A percentile compares a stretch with the other conserved stretches of the same genome.
Conservation (phyloP, 1,140 invertebrate species). For the Colletes latitarsis region DNA sequence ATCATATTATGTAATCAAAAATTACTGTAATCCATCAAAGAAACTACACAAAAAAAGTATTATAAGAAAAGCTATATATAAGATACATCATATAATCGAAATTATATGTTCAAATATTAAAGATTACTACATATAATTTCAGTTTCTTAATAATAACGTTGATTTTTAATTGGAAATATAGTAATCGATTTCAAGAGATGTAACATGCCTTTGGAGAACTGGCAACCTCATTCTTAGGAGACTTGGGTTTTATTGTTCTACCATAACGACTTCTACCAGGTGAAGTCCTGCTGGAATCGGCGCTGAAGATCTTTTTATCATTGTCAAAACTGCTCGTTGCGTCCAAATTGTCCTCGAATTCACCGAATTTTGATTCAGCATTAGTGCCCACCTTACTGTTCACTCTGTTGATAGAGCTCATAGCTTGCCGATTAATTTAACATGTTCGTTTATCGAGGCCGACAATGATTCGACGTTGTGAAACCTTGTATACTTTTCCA, state of each 20-base stretch:
- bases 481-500: slow-evolving; percentile 12
- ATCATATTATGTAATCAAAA: slow-evolving; percentile 12
- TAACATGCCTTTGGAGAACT: slow-evolving; percentile 50
- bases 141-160: background rate
- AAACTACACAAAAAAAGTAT: background rate
- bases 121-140: background rate
- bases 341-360: background rate
- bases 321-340: background rate
- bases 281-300: slow-evolving; percentile 1
- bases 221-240: slow-evolving; percentile 23
- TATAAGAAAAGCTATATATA: background rate
- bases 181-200: slow-evolving; percentile 7
- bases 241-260: slow-evolving; percentile 55
- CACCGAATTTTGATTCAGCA: slow-evolving; percentile 17
- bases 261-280: slow-evolving; percentile 58
- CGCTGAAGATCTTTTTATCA: slow-evolving; percentile 1
- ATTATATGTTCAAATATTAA: slow-evolving; percentile 5
- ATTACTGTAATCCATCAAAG: too few relatives aligned
- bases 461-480: background rate
- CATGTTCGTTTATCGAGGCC: slow-evolving; percentile 28
- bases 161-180: background rate
- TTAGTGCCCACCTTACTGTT: slow-evolving; percentile 34
- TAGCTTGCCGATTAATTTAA: slow-evolving; percentile 33
- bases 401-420: slow-evolving; percentile 45
- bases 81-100: background rate